Conservation (phyloP, 2,888 invertebrate species). For the Agrypnus murinus region DNA sequence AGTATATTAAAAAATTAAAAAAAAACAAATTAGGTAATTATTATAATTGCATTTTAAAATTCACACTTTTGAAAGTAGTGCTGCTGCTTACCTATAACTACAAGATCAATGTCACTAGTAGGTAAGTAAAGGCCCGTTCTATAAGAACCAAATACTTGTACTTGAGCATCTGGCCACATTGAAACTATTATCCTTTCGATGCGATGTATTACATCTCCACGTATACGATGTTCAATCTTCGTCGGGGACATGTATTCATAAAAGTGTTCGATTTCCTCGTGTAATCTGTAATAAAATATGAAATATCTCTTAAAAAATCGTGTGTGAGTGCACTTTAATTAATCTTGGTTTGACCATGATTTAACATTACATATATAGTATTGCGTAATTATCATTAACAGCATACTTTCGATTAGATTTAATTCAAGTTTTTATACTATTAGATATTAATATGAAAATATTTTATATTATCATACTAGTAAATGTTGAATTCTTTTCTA, state of each 20-base stretch:
- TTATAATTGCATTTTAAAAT: too few relatives aligned
- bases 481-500: background rate
- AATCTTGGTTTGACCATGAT: background rate
- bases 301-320: background rate
- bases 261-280: constrained; percentile 98
- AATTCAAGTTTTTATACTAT: constrained; percentile 4
- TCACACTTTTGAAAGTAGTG: too few relatives aligned
- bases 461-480: constrained; percentile 6
- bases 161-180: constrained; percentile 95
- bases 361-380: background rate
- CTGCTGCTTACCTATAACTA: constrained; percentile 78
- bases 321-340: background rate
- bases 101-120: constrained; percentile 86
- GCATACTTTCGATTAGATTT: background rate
- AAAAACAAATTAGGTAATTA: too few relatives aligned
- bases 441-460: too few relatives aligned
- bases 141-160: constrained; percentile 98
- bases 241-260: constrained; percentile 96
- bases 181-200: constrained; percentile 91
- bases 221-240: constrained; percentile 90
- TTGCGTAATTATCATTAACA: background rate
- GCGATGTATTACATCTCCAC: constrained; percentile 90
- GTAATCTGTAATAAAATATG: constrained; percentile 78
- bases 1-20: too few relatives aligned
- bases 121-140: constrained; percentile 98